phyloP scores from a whole-genome alignment of 1,140 invertebrate species.

The Alviniconcha marisindica region DNA sequence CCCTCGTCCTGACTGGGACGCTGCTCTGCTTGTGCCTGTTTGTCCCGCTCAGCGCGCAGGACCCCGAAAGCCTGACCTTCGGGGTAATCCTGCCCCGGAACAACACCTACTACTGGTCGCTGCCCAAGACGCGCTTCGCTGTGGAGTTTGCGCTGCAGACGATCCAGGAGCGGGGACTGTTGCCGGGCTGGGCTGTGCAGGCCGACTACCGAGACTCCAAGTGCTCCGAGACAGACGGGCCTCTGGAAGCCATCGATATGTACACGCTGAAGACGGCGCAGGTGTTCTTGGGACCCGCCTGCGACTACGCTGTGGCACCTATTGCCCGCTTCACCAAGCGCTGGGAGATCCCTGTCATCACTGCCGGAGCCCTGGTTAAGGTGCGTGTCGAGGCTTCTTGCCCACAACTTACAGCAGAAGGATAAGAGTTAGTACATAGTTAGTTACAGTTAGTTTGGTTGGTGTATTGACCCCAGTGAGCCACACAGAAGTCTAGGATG shows the following conservation, averaged over 20 bases:
- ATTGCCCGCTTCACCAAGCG: constrained; percentile 89
- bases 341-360: constrained; percentile 92
- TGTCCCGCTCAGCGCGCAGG: background rate
- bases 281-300: constrained; percentile 86
- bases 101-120: constrained; percentile 48
- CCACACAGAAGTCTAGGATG: too few species aligned
- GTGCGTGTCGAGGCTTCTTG: too few species aligned
- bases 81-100: constrained; percentile 59
- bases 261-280: constrained; percentile 76
- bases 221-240: constrained; percentile 64
- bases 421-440: too few species aligned
- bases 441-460: too few species aligned
- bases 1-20: background rate
- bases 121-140: constrained; percentile 55
- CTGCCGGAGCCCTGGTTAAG: constrained; percentile 88
- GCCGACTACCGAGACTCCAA: constrained; percentile 56
- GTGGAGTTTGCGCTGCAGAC: constrained; percentile 61
- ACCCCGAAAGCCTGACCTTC: constrained; percentile 32
- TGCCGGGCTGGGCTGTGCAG: constrained; percentile 48
- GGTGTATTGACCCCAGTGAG: too few species aligned
- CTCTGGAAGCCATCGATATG: constrained; percentile 66
- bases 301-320: constrained; percentile 94
- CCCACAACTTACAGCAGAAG: too few species aligned
- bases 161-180: constrained; percentile 39
- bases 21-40: background rate